These are phyloP conservation scores for Eurytoma californica DNA, from an alignment of 2,888 invertebrate genomes.

Conservation along the genomic window DNA sequence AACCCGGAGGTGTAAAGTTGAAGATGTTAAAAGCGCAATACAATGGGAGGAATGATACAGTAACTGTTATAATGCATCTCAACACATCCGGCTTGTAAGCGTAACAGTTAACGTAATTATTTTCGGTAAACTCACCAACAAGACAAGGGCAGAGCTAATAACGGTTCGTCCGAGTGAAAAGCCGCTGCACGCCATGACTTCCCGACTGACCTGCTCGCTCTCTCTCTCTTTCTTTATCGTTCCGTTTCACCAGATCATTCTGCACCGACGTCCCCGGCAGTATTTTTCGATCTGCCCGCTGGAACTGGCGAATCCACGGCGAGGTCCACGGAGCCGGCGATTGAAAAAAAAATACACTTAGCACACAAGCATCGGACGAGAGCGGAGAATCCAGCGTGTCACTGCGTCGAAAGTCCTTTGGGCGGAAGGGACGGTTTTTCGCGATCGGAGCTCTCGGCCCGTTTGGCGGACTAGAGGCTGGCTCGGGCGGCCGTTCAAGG, in stretches of 20 bases:
- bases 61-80: not conserved
- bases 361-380: too few relatives aligned
- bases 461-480: not conserved
- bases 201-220: slow-evolving; percentile 53
- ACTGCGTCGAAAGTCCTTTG: too few relatives aligned
- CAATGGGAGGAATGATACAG: not conserved
- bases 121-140: slow-evolving; percentile 68
- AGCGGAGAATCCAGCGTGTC: too few relatives aligned
- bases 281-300: too few relatives aligned
- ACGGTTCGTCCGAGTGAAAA: slow-evolving; percentile 66
- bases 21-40: not conserved
- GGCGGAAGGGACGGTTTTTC: too few relatives aligned
- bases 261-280: slow-evolving; percentile 49
- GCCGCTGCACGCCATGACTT: slow-evolving; percentile 72
- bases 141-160: slow-evolving; percentile 71
- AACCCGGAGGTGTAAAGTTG: not conserved
- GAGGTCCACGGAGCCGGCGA: not conserved
- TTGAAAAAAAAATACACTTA: not conserved
- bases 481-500: slow-evolving; percentile 5
- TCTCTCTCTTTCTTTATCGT: slow-evolving; percentile 33
- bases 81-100: not conserved
- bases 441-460: not conserved
- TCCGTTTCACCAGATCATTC: slow-evolving; percentile 67
- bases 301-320: not conserved
- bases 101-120: slow-evolving; percentile 11